Percentiles rank a stretch among this genome's conserved stretches.
Conservation (phyloP, 2,797 vertebrate genomes). For the Mus minutoides region DNA sequence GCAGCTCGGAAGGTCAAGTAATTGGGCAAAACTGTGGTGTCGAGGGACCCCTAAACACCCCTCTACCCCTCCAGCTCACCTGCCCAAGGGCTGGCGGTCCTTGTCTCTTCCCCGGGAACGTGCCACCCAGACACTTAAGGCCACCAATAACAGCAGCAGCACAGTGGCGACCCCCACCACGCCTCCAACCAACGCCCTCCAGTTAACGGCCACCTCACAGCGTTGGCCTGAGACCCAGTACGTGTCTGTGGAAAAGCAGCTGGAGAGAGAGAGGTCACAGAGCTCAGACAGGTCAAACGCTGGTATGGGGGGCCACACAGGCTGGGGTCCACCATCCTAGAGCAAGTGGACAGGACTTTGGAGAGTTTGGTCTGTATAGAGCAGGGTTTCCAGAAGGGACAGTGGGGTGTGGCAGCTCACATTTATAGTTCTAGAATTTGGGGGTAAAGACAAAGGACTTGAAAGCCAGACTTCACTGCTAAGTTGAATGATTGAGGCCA, state of each 20-base stretch:
- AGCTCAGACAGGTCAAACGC: neutral
- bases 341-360: no score
- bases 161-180: neutral
- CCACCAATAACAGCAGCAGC: constrained; percentile 32
- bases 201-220: constrained; percentile 55
- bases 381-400: neutral
- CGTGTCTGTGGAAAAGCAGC: constrained; percentile 48
- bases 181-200: constrained; percentile 48
- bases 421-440: neutral
- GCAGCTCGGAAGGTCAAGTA: accelerated
- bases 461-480: neutral
- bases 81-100: accelerated
- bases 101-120: neutral
- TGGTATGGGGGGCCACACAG: no score
- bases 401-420: neutral
- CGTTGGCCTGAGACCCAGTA: constrained; percentile 57
- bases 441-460: neutral
- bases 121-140: neutral
- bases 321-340: neutral
- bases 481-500: neutral
- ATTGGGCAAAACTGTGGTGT: neutral
- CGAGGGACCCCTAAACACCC: accelerated
- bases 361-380: neutral
- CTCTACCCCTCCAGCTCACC: neutral
- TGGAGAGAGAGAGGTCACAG: neutral